Evolutionary conservation across 2,797 vertebrate genomes (phyloP).

Genomic region (Trachops cirrhosus): DNA sequence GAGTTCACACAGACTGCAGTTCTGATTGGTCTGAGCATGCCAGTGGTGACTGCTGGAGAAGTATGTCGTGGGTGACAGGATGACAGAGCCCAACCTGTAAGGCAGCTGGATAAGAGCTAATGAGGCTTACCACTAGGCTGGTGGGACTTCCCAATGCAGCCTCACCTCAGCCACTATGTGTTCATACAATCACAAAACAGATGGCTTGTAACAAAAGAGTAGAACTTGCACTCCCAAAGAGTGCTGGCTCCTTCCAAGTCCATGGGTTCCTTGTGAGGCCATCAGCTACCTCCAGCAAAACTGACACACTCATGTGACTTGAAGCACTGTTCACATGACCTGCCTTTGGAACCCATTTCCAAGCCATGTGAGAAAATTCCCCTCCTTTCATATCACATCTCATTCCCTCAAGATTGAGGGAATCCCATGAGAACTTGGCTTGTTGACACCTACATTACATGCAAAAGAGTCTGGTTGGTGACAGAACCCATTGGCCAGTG

Average conservation of each 20-base stretch:
- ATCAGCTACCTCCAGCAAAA: neutral
- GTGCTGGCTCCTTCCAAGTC: neutral
- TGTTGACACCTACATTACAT: neutral
- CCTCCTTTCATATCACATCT: neutral
- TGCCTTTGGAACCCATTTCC: neutral
- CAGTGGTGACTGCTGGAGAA: neutral
- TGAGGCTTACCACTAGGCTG: neutral
- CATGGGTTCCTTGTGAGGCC: neutral
- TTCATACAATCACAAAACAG: neutral
- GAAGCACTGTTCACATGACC: neutral
- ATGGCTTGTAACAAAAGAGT: conserved; percentile 14
- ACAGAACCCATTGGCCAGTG: neutral
- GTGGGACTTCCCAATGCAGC: neutral
- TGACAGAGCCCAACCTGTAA: conserved; percentile 14
- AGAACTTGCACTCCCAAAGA: neutral
- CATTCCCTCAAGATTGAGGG: neutral
- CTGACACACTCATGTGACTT: neutral
- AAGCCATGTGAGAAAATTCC: neutral
- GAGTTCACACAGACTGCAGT: neutral
- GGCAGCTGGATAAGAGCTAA: conserved; percentile 15
- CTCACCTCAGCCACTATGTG: neutral
- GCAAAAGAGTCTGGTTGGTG: neutral
- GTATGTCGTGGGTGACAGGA: conserved; percentile 12
- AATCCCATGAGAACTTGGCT: neutral
- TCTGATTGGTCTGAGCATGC: neutral